Conservation (phyloP, 2,888 invertebrate species). For the Stenodera caucasica region DNA sequence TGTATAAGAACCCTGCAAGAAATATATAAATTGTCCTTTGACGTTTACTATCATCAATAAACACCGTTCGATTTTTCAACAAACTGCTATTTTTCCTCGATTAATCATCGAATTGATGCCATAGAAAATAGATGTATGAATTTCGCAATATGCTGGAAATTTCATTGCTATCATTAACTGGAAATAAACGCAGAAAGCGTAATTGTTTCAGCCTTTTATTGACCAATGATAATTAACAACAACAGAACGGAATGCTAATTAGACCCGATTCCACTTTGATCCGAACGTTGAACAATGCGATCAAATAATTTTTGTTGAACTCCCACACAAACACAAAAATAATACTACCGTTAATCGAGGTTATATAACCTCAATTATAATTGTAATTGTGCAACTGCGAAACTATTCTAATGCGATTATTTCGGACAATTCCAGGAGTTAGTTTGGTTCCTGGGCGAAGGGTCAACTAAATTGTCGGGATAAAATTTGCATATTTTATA, state of each 20-base stretch:
- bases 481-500: slow-evolving; percentile 4
- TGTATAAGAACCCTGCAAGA: slow-evolving; percentile 32
- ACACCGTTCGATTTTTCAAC: slow-evolving; percentile 44
- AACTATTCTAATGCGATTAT: slow-evolving; percentile 4
- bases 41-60: slow-evolving; percentile 48
- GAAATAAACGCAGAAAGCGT: slow-evolving; percentile 16
- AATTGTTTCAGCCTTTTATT: slow-evolving; percentile 11
- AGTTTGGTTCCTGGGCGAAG: background rate
- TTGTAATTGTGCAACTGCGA: background rate
- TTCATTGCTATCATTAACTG: slow-evolving; percentile 15
- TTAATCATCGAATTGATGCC: slow-evolving; percentile 47
- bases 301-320: too few relatives aligned
- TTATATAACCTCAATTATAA: too few relatives aligned
- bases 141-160: too few relatives aligned
- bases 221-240: slow-evolving; percentile 10
- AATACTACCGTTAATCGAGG: too few relatives aligned
- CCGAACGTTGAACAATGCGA: background rate
- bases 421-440: slow-evolving; percentile 2
- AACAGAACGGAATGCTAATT: slow-evolving; percentile 8
- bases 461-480: background rate
- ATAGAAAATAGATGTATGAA: too few relatives aligned
- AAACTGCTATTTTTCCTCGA: slow-evolving; percentile 39
- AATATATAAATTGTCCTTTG: slow-evolving; percentile 47
- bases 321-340: too few relatives aligned
- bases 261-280: background rate